Evolutionary conservation across 1,140 invertebrate species (phyloP).

Genomic region (Drosophila athabasca): DNA sequence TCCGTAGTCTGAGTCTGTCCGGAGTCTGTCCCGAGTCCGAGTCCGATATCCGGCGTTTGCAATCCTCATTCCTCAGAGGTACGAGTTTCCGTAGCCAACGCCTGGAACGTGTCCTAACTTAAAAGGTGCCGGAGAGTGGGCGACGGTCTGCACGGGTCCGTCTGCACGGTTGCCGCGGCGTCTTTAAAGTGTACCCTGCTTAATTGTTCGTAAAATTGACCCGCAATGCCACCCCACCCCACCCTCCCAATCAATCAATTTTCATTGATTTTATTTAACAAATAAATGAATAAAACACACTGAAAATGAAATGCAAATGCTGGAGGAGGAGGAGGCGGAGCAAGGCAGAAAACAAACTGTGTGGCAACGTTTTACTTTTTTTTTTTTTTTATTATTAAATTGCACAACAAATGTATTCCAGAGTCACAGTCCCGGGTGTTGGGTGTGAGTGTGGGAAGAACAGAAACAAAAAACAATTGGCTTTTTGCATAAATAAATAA

Average conservation of each 20-base stretch:
- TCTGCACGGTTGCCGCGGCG: no score
- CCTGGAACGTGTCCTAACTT: slow-evolving; percentile 21
- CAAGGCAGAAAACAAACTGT: neutral
- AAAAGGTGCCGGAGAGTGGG: neutral
- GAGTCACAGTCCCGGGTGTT: neutral
- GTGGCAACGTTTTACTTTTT: neutral
- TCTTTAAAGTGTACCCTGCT: slow-evolving; percentile 46
- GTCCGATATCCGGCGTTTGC: slow-evolving; percentile 2
- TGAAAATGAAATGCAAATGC: slow-evolving; percentile 8
- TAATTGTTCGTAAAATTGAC: slow-evolving; percentile 61
- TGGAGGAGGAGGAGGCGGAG: neutral
- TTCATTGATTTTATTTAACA: slow-evolving; percentile 61
- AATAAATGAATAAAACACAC: slow-evolving; percentile 42
- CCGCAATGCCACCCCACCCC: slow-evolving; percentile 13
- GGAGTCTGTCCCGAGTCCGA: neutral
- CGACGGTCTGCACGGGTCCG: neutral
- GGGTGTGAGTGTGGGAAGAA: no score
- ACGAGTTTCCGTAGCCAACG: slow-evolving; percentile 16
- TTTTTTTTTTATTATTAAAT: neutral
- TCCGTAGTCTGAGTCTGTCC: no score
- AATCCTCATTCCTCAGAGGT: neutral
- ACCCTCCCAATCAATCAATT: slow-evolving; percentile 26
- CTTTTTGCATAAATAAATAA: slow-evolving; percentile 57
- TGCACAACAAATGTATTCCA: neutral
- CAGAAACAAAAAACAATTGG: slow-evolving; percentile 42